phyloP scores from a whole-genome alignment of 2,113 vertebrate species.

The Gambusia affinis region DNA sequence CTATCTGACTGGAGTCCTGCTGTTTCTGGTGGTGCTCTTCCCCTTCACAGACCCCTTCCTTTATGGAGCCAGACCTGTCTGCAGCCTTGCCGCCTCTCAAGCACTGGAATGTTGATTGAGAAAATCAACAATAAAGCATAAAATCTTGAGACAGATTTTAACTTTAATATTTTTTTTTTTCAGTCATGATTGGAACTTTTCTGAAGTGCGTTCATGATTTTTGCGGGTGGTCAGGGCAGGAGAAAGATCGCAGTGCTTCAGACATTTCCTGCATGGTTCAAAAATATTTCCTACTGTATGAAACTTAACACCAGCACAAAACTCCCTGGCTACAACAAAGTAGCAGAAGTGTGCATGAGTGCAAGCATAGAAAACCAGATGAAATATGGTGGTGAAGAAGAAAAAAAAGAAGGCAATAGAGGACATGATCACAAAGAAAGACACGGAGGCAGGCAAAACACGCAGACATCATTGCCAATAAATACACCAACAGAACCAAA shows the following conservation, averaged over 20 bases:
- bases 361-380: conserved; percentile 47
- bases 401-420: neutral
- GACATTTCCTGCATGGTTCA: conserved; percentile 65
- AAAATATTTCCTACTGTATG: conserved; percentile 71
- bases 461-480: neutral
- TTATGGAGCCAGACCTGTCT: conserved; percentile 78
- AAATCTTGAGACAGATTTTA: conserved; percentile 9
- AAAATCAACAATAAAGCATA: neutral
- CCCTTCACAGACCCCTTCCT: conserved; percentile 81
- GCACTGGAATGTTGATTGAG: conserved; percentile 57
- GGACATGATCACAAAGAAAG: conserved; percentile 23
- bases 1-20: conserved; percentile 40
- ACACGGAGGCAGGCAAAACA: conserved; percentile 6
- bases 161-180: conserved; percentile 12
- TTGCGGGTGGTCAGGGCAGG: conserved; percentile 11
- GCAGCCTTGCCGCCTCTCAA: conserved; percentile 57
- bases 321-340: conserved; percentile 29
- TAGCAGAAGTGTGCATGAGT: neutral
- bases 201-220: conserved; percentile 2
- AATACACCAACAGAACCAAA: conserved; percentile 34
- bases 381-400: conserved; percentile 30
- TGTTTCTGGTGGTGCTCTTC: conserved; percentile 65
- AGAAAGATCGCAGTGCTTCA: conserved; percentile 42
- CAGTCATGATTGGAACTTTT: neutral
- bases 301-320: conserved; percentile 57